A percentile compares a stretch with the other conserved stretches of the same genome.
Evolutionary conservation across 2,113 vertebrate species (phyloP).

Genomic region (Garra rufa): DNA sequence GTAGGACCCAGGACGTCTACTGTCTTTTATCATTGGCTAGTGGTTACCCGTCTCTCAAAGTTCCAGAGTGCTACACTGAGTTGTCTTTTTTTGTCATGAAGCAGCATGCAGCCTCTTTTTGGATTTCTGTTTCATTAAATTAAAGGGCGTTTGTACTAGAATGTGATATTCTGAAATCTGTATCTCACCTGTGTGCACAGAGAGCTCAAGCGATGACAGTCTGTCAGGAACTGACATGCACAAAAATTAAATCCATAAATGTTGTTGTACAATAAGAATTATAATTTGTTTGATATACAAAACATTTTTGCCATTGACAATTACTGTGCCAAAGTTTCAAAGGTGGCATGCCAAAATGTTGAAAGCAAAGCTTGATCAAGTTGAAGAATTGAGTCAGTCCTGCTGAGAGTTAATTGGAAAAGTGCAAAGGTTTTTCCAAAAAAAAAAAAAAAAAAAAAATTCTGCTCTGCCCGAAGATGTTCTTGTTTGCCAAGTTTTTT

Average conservation of each 20-base stretch:
- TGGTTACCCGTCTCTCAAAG: neutral
- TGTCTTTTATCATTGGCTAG: neutral
- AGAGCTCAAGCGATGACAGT: neutral
- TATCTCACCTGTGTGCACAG: neutral
- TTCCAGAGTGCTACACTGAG: neutral
- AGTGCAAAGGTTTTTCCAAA: neutral
- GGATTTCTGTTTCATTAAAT: slow-evolving; percentile 1
- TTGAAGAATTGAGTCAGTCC: neutral
- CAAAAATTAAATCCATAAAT: neutral
- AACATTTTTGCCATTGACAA: slow-evolving; percentile 12
- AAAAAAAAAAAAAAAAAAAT: neutral
- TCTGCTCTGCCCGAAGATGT: neutral
- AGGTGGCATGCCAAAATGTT: slow-evolving; percentile 31
- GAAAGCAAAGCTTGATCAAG: neutral
- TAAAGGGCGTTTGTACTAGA: neutral
- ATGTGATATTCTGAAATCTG: neutral
- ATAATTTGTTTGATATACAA: neutral
- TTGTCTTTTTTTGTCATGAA: neutral
- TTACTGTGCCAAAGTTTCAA: slow-evolving; percentile 47
- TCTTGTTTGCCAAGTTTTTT: slow-evolving; percentile 53
- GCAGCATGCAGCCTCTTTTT: slow-evolving; percentile 26
- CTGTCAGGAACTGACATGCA: neutral
- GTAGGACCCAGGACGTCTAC: slow-evolving; percentile 8
- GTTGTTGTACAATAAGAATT: neutral
- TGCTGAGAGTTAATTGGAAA: slow-evolving; percentile 8